These are phyloP conservation scores for Tubulanus polymorphus DNA, from an alignment of 2,888 invertebrate genomes.

Conservation along the genomic window DNA sequence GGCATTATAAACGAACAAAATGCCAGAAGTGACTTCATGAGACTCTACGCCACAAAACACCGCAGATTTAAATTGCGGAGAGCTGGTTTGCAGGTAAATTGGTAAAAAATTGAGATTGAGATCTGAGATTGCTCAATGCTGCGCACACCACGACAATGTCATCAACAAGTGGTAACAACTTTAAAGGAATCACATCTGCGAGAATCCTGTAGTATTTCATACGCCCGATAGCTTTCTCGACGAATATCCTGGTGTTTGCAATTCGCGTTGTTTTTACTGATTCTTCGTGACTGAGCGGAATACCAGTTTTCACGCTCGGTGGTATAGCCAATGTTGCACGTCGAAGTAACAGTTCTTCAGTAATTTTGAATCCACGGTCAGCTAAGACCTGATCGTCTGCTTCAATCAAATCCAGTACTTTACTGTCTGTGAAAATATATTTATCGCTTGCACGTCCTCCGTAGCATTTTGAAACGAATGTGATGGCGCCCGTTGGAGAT, in stretches of 20 bases:
- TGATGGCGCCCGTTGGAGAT: slow-evolving; percentile 19
- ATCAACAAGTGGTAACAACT: neutral
- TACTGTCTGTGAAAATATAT: slow-evolving; percentile 14
- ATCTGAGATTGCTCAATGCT: neutral
- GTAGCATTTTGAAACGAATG: slow-evolving; percentile 15
- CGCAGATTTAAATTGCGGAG: too few species aligned
- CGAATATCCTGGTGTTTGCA: neutral
- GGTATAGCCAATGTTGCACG: slow-evolving; percentile 15
- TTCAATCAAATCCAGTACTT: slow-evolving; percentile 11
- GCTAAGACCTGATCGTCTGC: slow-evolving; percentile 20
- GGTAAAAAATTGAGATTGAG: too few species aligned
- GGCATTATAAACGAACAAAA: too few species aligned
- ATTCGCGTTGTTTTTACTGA: slow-evolving; percentile 2
- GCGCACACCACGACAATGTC: neutral
- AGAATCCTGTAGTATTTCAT: neutral
- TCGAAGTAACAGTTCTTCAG: slow-evolving; percentile 9
- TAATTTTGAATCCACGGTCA: slow-evolving; percentile 19
- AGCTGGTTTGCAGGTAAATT: too few species aligned
- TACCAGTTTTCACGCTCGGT: neutral
- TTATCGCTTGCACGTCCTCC: slow-evolving; percentile 21
- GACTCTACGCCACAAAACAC: too few species aligned
- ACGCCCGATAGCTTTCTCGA: neutral
- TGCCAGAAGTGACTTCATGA: too few species aligned
- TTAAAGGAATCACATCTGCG: neutral
- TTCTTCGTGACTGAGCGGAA: slow-evolving; percentile 9